phyloP scores from a whole-genome alignment of 2,797 vertebrate species.

The Diceros bicornis region DNA sequence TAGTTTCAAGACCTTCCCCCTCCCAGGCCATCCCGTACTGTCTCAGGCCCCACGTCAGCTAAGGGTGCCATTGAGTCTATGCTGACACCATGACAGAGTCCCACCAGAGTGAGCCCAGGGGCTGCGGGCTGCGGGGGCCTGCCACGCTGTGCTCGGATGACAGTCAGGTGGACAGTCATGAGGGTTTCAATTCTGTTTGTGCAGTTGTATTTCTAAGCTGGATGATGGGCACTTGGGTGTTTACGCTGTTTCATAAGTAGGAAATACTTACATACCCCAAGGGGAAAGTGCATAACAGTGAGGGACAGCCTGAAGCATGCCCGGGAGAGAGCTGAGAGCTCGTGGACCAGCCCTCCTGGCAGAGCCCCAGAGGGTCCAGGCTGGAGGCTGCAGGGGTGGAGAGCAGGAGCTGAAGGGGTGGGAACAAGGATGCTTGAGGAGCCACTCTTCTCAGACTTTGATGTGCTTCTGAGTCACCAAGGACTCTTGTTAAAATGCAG shows the following conservation, averaged over 20 bases:
- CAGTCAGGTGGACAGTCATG: not conserved
- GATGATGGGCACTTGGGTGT: not conserved
- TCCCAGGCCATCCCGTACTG: not conserved
- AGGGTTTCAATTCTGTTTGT: not conserved
- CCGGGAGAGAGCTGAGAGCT: too few relatives aligned
- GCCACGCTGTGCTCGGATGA: not conserved
- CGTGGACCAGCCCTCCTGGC: too few relatives aligned
- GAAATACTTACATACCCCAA: not conserved
- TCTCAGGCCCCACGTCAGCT: not conserved
- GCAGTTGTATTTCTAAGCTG: constrained; percentile 11
- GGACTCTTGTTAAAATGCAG: not conserved
- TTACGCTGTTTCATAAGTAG: not conserved
- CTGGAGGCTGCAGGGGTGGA: not conserved
- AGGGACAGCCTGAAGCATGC: not conserved
- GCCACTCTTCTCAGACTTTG: not conserved
- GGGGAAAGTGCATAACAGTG: not conserved
- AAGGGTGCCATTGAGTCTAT: not conserved
- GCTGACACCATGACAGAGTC: accelerated
- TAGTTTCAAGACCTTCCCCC: not conserved
- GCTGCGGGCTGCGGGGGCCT: not conserved
- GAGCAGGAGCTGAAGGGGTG: not conserved
- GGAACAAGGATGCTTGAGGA: not conserved
- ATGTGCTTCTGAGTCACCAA: not conserved
- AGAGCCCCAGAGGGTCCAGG: too few relatives aligned
- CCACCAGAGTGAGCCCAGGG: accelerated